Base-by-base conservation (phyloP, 1,140 invertebrate genomes). In the Chelonus insularis region DNA sequence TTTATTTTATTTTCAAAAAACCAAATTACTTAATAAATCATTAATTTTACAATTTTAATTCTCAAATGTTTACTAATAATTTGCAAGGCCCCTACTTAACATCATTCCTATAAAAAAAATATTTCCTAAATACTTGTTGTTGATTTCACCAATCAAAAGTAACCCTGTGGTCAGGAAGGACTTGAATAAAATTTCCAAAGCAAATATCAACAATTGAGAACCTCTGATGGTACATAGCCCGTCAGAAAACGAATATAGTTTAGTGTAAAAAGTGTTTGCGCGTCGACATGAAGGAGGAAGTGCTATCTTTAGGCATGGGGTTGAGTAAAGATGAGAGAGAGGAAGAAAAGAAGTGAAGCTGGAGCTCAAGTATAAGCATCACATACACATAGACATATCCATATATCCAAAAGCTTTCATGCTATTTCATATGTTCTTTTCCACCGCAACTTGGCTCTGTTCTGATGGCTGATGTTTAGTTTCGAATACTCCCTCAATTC, bases 261-360 rank as follows among this genome's bases (percentile, higher is more conserved):
- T 61, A 63, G 62, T 61, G 65, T 54, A 66, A 69, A 72, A 74
- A 72, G 67, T 65, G 63, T 55, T 60, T 66, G 29, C 52, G 50
- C 57, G 43, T 62, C 56, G 50, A 43, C 66, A 36, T 62, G 57
- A 73, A 72, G 68, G 74, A 78, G 74, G 72, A 77, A 78, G 72
- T 74, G 72, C 74, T 79, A 79, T 79, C 69, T 76, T 77, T 77
- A 71, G 72, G 64, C 20, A 47, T 45, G 54, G 48, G 50, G 12
- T 43, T 60, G 57, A 59, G 57, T 29, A 43, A 56, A 56, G 54
- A 45, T 21, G 37, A 43, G 7, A 4, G 18, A 54, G 9, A 54
- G 18, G 11, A 29, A 54, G 18, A 1, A n/a, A 7, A 21, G 16
- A 34, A 34, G 34, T 3, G 5, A 25, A 23, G 20, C 14, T n/a